phyloP scores from a whole-genome alignment of 2,797 vertebrate genomes.

The Pangasius mekongensis region DNA sequence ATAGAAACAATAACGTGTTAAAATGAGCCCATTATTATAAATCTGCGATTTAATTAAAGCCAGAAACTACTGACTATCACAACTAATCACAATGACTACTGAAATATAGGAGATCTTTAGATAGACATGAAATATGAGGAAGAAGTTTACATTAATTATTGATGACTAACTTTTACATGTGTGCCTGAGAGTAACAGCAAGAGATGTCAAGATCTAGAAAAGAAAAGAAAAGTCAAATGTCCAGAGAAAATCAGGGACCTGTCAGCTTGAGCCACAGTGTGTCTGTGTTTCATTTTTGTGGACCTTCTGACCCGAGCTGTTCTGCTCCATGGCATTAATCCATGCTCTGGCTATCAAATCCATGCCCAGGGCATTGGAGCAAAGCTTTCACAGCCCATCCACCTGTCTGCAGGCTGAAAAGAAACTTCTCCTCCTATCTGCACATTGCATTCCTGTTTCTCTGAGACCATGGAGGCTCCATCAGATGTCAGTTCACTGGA shows the following conservation, averaged over 20 bases:
- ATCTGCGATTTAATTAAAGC: neutral
- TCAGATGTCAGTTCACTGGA: neutral
- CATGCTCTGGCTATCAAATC: conserved; percentile 48
- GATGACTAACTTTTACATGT: neutral
- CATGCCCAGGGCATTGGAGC: conserved; percentile 35
- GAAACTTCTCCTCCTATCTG: neutral
- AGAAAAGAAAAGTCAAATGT: conserved; percentile 18
- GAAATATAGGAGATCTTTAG: neutral
- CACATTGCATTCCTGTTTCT: neutral
- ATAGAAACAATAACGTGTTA: neutral
- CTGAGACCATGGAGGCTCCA: neutral
- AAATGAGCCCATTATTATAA: neutral
- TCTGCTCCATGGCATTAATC: conserved; percentile 51
- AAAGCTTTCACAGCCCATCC: conserved; percentile 8
- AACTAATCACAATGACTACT: neutral
- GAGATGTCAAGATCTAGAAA: neutral
- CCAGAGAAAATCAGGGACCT: conserved; percentile 18
- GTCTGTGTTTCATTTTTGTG: conserved; percentile 20
- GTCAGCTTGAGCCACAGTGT: conserved; percentile 43
- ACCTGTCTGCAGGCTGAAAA: conserved; percentile 25
- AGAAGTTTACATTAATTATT: neutral
- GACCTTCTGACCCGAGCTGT: conserved; percentile 40
- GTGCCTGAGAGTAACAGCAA: neutral
- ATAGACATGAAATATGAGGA: neutral
- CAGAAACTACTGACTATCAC: neutral